Conservation (phyloP, 2,113 vertebrate species). For the Seriola rivoliana region DNA sequence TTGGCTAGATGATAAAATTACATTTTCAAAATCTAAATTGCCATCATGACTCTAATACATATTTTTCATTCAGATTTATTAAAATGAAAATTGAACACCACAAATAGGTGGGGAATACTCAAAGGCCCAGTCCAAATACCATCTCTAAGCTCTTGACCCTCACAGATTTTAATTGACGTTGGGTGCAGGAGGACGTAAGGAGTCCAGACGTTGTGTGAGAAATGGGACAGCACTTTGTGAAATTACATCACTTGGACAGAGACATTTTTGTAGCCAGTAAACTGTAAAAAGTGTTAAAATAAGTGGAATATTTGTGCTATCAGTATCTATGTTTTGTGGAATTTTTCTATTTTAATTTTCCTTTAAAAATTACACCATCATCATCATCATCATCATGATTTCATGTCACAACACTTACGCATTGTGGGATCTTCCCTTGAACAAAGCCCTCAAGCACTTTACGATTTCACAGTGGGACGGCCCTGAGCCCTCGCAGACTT, state of each 20-base stretch:
- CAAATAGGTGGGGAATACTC: neutral
- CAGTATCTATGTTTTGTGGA: neutral
- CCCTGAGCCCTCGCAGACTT: neutral
- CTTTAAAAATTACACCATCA: neutral
- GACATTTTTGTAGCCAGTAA: neutral
- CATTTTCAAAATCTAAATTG: neutral
- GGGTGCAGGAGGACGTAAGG: neutral
- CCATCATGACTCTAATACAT: neutral
- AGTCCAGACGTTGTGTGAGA: neutral
- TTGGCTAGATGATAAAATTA: neutral
- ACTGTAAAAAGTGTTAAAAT: neutral
- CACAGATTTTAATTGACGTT: neutral
- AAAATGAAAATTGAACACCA: neutral
- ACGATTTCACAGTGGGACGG: conserved; percentile 2
- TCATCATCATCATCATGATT: neutral
- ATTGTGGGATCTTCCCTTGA: neutral
- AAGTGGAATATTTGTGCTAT: neutral
- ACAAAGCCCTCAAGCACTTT: neutral
- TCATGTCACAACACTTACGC: neutral
- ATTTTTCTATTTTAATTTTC: neutral
- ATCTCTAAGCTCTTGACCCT: neutral
- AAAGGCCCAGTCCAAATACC: neutral
- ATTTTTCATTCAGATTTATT: neutral
- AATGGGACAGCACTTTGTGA: conserved; percentile 8
- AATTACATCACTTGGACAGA: neutral